These are phyloP conservation scores for Rhagium mordax DNA, from an alignment of 2,888 invertebrate species.

Conservation along the genomic window DNA sequence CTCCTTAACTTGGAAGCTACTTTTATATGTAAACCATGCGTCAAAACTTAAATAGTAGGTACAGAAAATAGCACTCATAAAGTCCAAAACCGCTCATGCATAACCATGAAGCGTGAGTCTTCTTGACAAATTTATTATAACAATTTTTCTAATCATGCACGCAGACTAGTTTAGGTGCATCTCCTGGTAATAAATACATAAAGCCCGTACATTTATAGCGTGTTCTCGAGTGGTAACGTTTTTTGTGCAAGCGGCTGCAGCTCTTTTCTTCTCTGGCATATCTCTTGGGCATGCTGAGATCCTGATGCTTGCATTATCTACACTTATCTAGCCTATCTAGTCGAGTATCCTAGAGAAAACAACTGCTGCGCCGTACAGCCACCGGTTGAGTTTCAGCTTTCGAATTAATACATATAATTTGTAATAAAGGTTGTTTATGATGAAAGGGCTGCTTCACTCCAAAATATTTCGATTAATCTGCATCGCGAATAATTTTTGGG, in stretches of 20 bases:
- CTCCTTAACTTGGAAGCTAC: no score
- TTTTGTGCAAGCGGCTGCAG: constrained; percentile 8
- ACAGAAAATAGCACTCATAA: neutral
- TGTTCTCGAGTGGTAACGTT: constrained; percentile 23
- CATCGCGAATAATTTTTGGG: no score
- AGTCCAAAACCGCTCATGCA: neutral
- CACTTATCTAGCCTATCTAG: constrained; percentile 48
- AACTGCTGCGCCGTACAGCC: constrained; percentile 23
- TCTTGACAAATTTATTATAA: constrained; percentile 25
- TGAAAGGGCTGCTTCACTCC: no score
- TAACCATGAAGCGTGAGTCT: neutral
- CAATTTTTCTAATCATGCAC: constrained; percentile 14
- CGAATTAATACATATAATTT: no score
- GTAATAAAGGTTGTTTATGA: no score
- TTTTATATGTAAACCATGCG: no score
- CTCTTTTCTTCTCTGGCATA: constrained; percentile 29
- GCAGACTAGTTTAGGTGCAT: constrained; percentile 17
- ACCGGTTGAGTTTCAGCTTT: constrained; percentile 20
- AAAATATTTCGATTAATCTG: no score
- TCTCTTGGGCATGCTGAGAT: constrained; percentile 45
- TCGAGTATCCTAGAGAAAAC: constrained; percentile 36
- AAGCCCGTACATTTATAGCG: constrained; percentile 18
- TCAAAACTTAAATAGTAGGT: no score
- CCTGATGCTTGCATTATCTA: constrained; percentile 47
- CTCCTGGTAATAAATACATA: constrained; percentile 21